These are phyloP conservation scores for Anodontia alba DNA, from an alignment of 2,888 invertebrate genomes.

Conservation along the genomic window DNA sequence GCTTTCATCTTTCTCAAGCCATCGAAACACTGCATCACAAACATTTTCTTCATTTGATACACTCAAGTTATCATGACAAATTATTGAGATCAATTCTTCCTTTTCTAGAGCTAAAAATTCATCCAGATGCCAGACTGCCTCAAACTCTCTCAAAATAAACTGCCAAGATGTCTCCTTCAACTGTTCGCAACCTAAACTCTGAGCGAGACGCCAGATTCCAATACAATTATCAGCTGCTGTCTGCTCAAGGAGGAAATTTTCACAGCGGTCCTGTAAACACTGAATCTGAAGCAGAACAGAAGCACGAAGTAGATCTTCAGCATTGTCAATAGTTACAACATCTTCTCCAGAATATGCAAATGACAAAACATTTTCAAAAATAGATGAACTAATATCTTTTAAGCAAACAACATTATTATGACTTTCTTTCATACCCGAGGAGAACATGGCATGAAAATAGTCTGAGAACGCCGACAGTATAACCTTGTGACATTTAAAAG, in stretches of 20 bases:
- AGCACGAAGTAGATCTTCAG: constrained; percentile 63
- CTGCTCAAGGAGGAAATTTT: constrained; percentile 62
- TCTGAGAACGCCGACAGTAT: constrained; percentile 67
- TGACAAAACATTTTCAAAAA: constrained; percentile 61
- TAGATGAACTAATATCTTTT: constrained; percentile 57
- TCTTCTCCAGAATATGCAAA: constrained; percentile 65
- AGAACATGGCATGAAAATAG: constrained; percentile 72
- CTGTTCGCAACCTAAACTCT: constrained; percentile 54
- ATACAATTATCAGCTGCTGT: constrained; percentile 67
- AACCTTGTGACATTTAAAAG: constrained; percentile 67
- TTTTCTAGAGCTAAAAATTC: constrained; percentile 66
- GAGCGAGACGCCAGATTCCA: constrained; percentile 65
- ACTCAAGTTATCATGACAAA: constrained; percentile 55
- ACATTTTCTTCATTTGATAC: constrained; percentile 66
- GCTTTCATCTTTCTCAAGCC: constrained; percentile 62
- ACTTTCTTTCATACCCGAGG: constrained; percentile 68
- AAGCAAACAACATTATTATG: constrained; percentile 61
- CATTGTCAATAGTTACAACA: constrained; percentile 63
- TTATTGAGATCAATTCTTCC: constrained; percentile 65
- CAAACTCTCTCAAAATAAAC: constrained; percentile 63
- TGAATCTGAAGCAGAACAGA: constrained; percentile 64
- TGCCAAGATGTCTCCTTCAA: constrained; percentile 60
- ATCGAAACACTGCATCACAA: constrained; percentile 65
- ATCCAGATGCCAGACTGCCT: constrained; percentile 57
- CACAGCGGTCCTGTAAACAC: constrained; percentile 62